These are phyloP conservation scores for Equus przewalskii DNA, from an alignment of 2,113 vertebrate genomes.

Conservation along the genomic window DNA sequence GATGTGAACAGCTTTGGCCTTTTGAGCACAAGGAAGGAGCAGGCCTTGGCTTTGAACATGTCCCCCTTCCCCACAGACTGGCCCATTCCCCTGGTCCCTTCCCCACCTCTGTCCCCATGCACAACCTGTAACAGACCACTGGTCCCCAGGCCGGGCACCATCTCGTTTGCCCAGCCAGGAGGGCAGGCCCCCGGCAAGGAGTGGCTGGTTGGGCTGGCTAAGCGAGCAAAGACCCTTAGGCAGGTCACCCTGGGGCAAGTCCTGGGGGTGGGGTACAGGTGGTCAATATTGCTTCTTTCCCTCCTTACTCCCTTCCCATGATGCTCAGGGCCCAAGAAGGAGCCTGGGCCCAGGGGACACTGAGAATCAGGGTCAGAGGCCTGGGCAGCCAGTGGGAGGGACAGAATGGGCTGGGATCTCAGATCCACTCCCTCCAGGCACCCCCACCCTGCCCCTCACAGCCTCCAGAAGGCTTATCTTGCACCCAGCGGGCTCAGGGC, in stretches of 20 bases:
- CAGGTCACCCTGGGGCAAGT: background rate
- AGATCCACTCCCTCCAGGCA: background rate
- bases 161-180: background rate
- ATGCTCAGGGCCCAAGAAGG: background rate
- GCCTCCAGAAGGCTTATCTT: background rate
- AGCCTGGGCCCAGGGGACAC: background rate
- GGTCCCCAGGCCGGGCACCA: background rate
- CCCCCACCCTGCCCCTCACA: background rate
- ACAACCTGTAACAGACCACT: background rate
- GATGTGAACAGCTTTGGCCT: slow-evolving; percentile 77
- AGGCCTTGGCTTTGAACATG: slow-evolving; percentile 46
- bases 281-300: background rate
- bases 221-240: background rate
- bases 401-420: background rate
- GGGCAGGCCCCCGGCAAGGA: background rate
- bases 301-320: background rate
- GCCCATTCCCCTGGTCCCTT: slow-evolving; percentile 43
- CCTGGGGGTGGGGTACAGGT: accelerated
- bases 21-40: slow-evolving; percentile 53
- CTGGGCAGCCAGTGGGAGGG: background rate
- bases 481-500: background rate
- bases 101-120: background rate
- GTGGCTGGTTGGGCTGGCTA: background rate
- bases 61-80: background rate
- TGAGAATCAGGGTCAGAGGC: background rate